Percentiles rank a stretch among this genome's conserved stretches.
Evolutionary conservation across 2,888 invertebrate genomes (phyloP).

Genomic region (Homarus gammarus): DNA sequence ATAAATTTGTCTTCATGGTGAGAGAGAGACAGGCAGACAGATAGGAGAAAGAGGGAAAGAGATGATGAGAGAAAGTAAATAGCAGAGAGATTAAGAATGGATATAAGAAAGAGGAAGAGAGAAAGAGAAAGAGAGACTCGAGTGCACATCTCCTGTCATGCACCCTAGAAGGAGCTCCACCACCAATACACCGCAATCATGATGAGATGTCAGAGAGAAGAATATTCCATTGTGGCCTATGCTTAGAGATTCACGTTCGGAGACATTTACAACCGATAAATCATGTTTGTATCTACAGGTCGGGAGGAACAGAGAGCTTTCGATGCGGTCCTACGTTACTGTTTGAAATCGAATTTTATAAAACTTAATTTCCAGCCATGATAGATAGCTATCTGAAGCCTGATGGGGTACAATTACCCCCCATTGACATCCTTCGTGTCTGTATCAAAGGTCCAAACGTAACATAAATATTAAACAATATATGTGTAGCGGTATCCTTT

Average conservation of each 20-base stretch:
- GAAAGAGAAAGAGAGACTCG: too few species aligned
- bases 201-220: too few species aligned
- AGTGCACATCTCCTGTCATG: too few species aligned
- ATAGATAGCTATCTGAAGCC: not conserved
- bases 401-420: constrained; percentile 1
- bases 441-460: not conserved
- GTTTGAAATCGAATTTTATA: not conserved
- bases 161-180: too few species aligned
- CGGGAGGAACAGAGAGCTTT: not conserved
- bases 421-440: not conserved
- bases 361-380: not conserved
- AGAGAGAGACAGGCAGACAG: too few species aligned
- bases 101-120: too few species aligned
- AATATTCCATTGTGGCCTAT: too few species aligned
- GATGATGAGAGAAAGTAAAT: too few species aligned
- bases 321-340: not conserved
- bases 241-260: not conserved
- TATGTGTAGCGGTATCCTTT: not conserved
- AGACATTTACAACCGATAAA: not conserved
- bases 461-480: not conserved
- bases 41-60: too few species aligned
- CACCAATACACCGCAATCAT: too few species aligned
- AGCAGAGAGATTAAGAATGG: too few species aligned
- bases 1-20: too few species aligned
- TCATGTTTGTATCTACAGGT: not conserved